Percentiles rank a stretch among this genome's conserved stretches.
These are phyloP conservation scores for Arrhamphus sclerolepis DNA, from an alignment of 2,797 vertebrate genomes.

Conservation along the genomic window DNA sequence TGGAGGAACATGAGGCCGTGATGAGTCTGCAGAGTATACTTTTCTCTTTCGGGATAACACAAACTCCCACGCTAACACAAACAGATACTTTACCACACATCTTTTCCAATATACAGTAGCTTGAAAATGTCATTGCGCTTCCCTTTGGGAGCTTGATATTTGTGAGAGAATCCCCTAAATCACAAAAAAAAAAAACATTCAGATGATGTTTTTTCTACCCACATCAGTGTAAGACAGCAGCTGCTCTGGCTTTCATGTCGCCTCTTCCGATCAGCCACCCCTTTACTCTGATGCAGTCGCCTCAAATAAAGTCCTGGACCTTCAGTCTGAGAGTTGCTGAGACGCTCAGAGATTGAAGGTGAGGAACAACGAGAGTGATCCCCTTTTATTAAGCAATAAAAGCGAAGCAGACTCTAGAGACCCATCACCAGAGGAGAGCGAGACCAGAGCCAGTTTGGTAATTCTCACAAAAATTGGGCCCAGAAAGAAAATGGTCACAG, in stretches of 20 bases:
- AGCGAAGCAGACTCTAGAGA: slow-evolving; percentile 37
- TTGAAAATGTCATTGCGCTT: slow-evolving; percentile 1
- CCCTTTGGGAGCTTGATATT: slow-evolving; percentile 17
- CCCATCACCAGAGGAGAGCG: slow-evolving; percentile 2
- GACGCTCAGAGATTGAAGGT: slow-evolving; percentile 33
- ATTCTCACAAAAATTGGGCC: slow-evolving; percentile 43
- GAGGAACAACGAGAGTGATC: slow-evolving; percentile 33
- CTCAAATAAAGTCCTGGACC: too few relatives aligned
- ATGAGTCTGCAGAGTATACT: slow-evolving; percentile 36
- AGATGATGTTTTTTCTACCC: background rate
- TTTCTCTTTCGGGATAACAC: slow-evolving; percentile 21
- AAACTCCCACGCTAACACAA: slow-evolving; percentile 39
- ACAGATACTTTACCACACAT: slow-evolving; percentile 11
- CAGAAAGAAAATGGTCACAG: slow-evolving; percentile 48
- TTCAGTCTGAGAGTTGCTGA: slow-evolving; percentile 5
- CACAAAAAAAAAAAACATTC: slow-evolving; percentile 5
- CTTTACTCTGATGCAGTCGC: too few relatives aligned
- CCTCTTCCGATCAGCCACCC: too few relatives aligned
- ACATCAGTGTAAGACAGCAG: too few relatives aligned
- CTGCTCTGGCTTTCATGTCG: too few relatives aligned
- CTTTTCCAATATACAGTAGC: background rate
- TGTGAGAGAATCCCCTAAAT: slow-evolving; percentile 18
- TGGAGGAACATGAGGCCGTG: background rate
- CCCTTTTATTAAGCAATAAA: slow-evolving; percentile 52
- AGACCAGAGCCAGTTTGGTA: slow-evolving; percentile 19